Conservation (phyloP, 2,888 invertebrate species). For the Lepetodrilus schrolli region DNA sequence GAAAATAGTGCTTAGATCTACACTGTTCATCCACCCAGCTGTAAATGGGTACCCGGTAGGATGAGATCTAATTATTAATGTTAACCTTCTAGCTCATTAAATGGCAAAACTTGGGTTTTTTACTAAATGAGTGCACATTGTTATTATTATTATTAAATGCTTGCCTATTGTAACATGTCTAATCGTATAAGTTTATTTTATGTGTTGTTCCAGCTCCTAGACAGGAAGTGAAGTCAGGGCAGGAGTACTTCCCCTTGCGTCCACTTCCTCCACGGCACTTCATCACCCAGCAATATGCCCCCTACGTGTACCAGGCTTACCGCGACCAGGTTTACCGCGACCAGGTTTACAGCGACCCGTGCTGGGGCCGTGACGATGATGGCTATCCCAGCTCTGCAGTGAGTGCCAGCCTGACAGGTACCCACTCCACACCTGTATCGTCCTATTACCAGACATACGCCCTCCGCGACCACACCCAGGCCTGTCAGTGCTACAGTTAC, state of each 20-base stretch:
- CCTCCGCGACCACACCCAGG: constrained; percentile 16
- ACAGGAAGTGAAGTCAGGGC: constrained; percentile 5
- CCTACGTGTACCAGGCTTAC: constrained; percentile 18
- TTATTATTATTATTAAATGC: too few species aligned
- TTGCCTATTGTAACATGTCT: not conserved
- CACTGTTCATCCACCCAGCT: too few species aligned
- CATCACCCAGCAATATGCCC: not conserved
- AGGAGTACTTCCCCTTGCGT: constrained; percentile 20
- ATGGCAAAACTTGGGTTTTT: too few species aligned
- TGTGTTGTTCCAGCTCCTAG: not conserved
- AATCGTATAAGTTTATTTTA: too few species aligned
- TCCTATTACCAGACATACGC: constrained; percentile 11
- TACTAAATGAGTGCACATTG: too few species aligned
- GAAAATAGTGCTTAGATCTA: too few species aligned
- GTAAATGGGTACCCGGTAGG: too few species aligned
- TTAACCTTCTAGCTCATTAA: too few species aligned
- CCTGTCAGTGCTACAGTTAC: constrained; percentile 18
- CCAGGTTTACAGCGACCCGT: constrained; percentile 3
- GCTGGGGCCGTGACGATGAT: not conserved
- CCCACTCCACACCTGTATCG: constrained; percentile 17
- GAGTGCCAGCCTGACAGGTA: not conserved
- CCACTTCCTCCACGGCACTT: not conserved
- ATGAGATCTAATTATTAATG: too few species aligned
- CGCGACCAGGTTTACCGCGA: not conserved
- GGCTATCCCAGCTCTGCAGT: constrained; percentile 1